Evolutionary conservation across 2,888 invertebrate species (phyloP), one percentile per base, ranked within the genome.

Genomic region (Gryllus longicercus): DNA sequence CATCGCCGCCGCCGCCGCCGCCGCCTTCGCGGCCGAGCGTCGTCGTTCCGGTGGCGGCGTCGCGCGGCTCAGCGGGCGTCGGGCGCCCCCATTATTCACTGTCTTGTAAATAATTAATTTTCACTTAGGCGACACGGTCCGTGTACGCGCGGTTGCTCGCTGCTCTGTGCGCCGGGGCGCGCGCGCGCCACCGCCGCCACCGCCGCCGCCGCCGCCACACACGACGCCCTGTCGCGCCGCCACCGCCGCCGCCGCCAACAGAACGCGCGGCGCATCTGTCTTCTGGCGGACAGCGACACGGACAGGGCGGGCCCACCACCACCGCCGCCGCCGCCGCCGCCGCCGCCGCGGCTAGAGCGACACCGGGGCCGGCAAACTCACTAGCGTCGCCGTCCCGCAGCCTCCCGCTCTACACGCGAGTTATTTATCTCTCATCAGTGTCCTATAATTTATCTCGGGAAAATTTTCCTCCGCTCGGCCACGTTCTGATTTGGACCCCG

Each of bases 81-180:
- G 8, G 8, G 4, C 63, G 16, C 63, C n/a, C 63, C 63, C 63
- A 63, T 63, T 63, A 63, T 14, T 63, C 63, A 63, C 63, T 63
- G 63, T 63, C 63, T 63, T 63, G 63, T 63, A n/a, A 63, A 63
- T 63, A 63, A 63, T 63, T 63, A 63, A 63, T 63, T 63, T 63
- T 63, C 63, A 63, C 63, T 63, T 63, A 14, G 63, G 63, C 63
- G 63, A 63, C 63, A 63, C 63, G 63, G 1, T 18, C 63, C 63
- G 63, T n/a, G 63, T 63, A n/a, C 63, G n/a, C n/a, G 63, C 14
- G 63, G 16, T 63, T n/a, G 63, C 63, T 63, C n/a, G 63, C 63
- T n/a, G 5, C 63, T 18, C 63, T 1, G 16, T 14, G 14, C 63
- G 63, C 16, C n/a, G 12, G 14, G 63, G 14, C 63, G 63, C 63